Conservation (phyloP, 2,797 vertebrate genomes). For the Pelochelys cantorii region DNA sequence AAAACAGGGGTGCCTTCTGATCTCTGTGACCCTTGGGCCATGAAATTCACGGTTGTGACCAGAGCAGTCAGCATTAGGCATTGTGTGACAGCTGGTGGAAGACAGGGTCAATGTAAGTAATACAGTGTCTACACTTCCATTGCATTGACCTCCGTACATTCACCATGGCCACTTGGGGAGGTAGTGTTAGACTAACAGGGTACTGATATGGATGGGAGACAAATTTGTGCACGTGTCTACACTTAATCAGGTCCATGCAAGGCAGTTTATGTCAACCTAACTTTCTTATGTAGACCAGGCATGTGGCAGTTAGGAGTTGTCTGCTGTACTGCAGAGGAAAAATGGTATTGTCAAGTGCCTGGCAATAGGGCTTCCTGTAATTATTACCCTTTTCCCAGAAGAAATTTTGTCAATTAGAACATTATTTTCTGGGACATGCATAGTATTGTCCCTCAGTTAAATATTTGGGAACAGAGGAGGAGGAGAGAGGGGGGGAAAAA, state of each 20-base stretch:
- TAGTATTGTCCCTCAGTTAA: not conserved
- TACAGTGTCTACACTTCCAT: not conserved
- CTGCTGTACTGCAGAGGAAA: not conserved
- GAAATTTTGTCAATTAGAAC: not conserved
- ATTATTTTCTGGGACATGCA: not conserved
- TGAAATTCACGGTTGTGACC: not conserved
- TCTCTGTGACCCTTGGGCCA: not conserved
- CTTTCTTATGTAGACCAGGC: not conserved
- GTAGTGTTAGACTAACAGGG: not conserved
- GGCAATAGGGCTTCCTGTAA: not conserved
- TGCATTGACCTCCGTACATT: not conserved
- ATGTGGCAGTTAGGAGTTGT: not conserved
- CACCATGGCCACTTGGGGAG: not conserved
- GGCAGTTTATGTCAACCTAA: not conserved
- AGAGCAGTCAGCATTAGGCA: not conserved
- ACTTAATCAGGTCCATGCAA: not conserved
- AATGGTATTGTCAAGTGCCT: not conserved
- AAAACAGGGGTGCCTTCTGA: not conserved
- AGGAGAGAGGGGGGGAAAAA: not conserved
- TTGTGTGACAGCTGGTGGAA: not conserved
- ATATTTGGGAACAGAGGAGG: not conserved
- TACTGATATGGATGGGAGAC: too few relatives aligned
- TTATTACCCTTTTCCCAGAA: fast-evolving
- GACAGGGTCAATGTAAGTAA: not conserved
- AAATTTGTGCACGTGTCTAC: not conserved